Percentiles rank a stretch among this genome's conserved stretches.
Conservation (phyloP, 37 sponge, comb jelly and placozoan genomes). For the Hormiphora californensis region DNA sequence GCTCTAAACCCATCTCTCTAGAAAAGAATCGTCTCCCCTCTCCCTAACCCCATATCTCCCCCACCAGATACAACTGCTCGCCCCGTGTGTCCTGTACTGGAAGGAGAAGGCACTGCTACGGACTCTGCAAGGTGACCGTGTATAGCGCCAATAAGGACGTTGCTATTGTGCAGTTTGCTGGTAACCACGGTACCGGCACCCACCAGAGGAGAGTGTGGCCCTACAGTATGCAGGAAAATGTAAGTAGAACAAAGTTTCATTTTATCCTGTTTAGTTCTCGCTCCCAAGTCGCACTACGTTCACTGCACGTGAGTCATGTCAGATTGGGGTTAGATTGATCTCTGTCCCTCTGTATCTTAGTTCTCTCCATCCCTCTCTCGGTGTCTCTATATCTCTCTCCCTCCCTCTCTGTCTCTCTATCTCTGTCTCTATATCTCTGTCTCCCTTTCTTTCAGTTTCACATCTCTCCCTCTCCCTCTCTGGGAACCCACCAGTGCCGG, state of each 20-base stretch:
- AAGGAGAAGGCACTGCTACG: conserved; percentile 35
- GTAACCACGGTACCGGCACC: conserved; percentile 30
- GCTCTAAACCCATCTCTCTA: no score
- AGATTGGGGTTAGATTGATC: not conserved
- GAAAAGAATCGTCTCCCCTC: no score
- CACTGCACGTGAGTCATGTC: not conserved
- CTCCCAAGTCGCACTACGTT: not conserved
- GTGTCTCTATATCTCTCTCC: not conserved
- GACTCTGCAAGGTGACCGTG: conserved; percentile 38
- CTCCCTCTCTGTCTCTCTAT: not conserved
- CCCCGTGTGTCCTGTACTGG: conserved; percentile 30
- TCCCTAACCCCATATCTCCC: no score
- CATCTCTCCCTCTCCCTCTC: no score
- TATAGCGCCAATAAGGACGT: conserved; percentile 48
- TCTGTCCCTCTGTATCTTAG: not conserved
- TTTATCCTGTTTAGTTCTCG: no score
- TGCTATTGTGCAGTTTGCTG: conserved; percentile 52
- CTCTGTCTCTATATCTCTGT: not conserved
- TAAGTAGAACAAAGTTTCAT: no score
- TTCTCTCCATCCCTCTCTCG: not conserved
- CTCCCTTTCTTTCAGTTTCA: no score
- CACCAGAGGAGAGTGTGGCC: conserved; percentile 49
- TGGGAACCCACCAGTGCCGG: no score
- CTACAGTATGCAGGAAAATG: no score
- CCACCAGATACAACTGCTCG: conserved; percentile 48